Conservation (phyloP, 2,888 invertebrate species). For the Heteromyza rotundicornis region DNA sequence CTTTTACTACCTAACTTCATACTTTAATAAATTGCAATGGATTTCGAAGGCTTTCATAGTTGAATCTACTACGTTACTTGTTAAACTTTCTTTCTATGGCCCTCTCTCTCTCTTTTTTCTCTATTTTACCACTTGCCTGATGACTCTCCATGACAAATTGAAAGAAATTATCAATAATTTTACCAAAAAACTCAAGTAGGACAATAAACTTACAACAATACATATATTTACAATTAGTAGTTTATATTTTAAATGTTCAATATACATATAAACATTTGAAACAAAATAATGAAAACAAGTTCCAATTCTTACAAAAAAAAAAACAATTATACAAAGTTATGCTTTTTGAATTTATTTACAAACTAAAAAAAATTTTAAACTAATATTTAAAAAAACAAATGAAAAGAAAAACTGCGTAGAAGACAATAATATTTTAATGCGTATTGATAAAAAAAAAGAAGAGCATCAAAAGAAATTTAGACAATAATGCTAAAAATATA, state of each 20-base stretch:
- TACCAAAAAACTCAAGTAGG: conserved; percentile 11
- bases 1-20: no score
- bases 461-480: conserved; percentile 28
- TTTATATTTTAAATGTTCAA: neutral
- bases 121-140: no score
- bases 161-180: conserved; percentile 8
- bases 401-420: conserved; percentile 41
- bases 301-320: neutral
- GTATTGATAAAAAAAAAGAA: conserved; percentile 17
- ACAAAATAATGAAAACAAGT: no score
- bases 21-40: no score
- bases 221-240: neutral
- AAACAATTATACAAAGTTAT: neutral
- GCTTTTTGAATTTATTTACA: neutral
- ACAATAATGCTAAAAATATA: conserved; percentile 41
- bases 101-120: no score
- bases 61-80: no score
- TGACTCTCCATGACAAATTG: no score
- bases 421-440: conserved; percentile 42
- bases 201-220: conserved; percentile 27
- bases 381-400: no score
- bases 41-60: no score
- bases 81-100: no score
- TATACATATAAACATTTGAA: neutral
- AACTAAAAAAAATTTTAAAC: conserved; percentile 7